Evolutionary conservation across 2,888 invertebrate genomes (phyloP).

Genomic region (Reticulitermes lucifugus): DNA sequence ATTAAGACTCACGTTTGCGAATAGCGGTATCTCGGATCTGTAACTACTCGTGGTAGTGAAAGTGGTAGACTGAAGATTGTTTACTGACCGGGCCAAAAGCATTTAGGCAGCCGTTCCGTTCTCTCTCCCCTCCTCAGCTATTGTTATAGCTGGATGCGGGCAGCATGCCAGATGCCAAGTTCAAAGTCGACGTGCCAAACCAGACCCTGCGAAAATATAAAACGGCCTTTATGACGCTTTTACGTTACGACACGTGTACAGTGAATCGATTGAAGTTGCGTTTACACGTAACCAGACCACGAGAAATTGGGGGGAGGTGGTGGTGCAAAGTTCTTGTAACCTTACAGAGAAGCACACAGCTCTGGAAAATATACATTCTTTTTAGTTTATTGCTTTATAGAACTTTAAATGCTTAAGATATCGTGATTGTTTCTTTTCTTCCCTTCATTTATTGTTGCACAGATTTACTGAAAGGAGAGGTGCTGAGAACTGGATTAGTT

Average conservation of each 20-base stretch:
- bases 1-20: not conserved
- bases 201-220: constrained; percentile 15
- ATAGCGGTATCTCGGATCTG: not conserved
- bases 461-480: not conserved
- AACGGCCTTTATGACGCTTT: not conserved
- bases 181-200: constrained; percentile 42
- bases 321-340: not conserved
- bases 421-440: not conserved
- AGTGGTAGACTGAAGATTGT: constrained; percentile 17
- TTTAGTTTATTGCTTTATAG: not conserved
- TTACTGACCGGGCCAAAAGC: not conserved
- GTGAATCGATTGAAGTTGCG: not conserved
- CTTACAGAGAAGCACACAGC: not conserved
- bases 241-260: not conserved
- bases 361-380: not conserved
- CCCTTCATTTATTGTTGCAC: not conserved
- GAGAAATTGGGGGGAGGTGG: not conserved
- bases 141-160: constrained; percentile 40
- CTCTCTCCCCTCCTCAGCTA: constrained; percentile 24
- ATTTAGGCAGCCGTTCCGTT: constrained; percentile 5
- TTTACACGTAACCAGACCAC: constrained; percentile 1
- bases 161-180: constrained; percentile 41
- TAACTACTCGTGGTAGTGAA: not conserved
- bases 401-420: not conserved
- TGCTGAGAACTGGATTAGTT: no score